Conservation (phyloP, 2,113 vertebrate genomes). For the Ammodytes marinus region DNA sequence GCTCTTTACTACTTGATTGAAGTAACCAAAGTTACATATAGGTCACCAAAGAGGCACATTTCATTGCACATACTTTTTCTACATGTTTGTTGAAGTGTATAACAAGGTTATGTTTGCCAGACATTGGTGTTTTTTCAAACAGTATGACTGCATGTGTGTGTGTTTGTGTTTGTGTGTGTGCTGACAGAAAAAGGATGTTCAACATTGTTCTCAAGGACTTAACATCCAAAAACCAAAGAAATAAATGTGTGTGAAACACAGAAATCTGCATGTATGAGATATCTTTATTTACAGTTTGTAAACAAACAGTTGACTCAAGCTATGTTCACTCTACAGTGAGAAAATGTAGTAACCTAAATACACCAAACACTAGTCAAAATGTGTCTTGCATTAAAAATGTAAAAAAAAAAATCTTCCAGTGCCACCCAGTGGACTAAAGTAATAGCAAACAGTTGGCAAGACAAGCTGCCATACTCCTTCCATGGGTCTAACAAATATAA, state of each 20-base stretch:
- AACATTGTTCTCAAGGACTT: constrained; percentile 7
- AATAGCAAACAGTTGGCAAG: constrained; percentile 56
- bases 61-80: background rate
- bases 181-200: background rate
- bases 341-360: constrained; percentile 49
- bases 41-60: constrained; percentile 36
- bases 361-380: constrained; percentile 38
- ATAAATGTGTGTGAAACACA: constrained; percentile 61
- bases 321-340: constrained; percentile 57
- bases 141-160: background rate
- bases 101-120: background rate
- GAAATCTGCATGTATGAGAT: constrained; percentile 35
- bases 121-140: background rate
- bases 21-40: constrained; percentile 17
- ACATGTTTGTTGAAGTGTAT: background rate
- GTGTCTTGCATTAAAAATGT: constrained; percentile 65
- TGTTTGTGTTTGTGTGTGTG: background rate
- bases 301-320: constrained; percentile 67
- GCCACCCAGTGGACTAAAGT: constrained; percentile 62
- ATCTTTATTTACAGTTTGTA: constrained; percentile 81
- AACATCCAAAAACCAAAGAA: constrained; percentile 46
- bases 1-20: background rate
- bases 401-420: constrained; percentile 63
- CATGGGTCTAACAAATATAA: constrained; percentile 33
- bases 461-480: constrained; percentile 47